Percentiles rank a stretch among this genome's conserved stretches.
phyloP scores from a whole-genome alignment of 2,797 vertebrate genomes.

The Buceros bicornis region DNA sequence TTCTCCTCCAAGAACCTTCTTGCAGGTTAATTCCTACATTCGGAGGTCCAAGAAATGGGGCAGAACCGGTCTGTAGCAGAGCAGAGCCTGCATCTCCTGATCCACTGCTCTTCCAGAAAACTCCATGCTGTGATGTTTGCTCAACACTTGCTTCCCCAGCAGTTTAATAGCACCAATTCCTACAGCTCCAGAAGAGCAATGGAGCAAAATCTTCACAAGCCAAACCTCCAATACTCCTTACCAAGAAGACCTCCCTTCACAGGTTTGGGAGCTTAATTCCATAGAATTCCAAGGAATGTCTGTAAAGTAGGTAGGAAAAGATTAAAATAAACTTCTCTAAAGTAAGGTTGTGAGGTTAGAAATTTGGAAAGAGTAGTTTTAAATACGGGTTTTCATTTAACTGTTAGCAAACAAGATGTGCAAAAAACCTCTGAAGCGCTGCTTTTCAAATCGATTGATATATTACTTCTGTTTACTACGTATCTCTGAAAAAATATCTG shows the following conservation, averaged over 20 bases:
- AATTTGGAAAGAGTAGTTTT: neutral
- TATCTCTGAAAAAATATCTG: neutral
- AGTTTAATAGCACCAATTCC: neutral
- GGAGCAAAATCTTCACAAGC: neutral
- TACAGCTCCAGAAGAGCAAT: neutral
- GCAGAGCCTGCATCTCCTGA: neutral
- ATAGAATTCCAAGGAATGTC: neutral
- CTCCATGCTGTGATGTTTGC: neutral
- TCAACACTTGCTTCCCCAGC: fast-evolving
- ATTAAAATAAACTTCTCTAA: neutral
- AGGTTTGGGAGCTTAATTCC: neutral
- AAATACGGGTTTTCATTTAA: neutral
- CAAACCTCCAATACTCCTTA: neutral
- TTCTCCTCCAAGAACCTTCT: neutral
- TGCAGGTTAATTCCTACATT: fast-evolving
- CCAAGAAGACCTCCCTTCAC: neutral
- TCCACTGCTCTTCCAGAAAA: neutral
- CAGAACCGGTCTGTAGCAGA: neutral
- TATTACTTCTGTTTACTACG: neutral
- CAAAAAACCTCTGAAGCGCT: neutral
- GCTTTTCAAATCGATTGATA: neutral
- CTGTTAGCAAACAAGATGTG: neutral
- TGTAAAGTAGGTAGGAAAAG: neutral
- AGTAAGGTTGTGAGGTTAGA: neutral
- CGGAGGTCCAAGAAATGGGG: neutral